Percentiles rank a stretch among this genome's conserved stretches.
Conservation (phyloP, 2,113 vertebrate genomes). For the Erythrolamprus reginae region DNA sequence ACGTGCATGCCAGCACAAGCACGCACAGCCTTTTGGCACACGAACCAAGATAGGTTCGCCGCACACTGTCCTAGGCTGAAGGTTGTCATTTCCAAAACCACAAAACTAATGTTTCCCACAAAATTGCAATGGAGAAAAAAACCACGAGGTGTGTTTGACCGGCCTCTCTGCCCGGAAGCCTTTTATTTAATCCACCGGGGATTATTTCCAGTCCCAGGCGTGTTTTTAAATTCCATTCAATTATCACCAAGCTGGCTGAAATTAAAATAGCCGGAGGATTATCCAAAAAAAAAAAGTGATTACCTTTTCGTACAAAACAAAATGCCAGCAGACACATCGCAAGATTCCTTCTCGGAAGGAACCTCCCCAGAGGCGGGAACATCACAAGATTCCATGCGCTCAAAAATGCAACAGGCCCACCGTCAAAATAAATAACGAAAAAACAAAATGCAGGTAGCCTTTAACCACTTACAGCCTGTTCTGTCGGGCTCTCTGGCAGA, state of each 20-base stretch:
- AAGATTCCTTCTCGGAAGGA: neutral
- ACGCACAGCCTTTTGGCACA: no score
- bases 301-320: neutral
- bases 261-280: neutral
- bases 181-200: neutral
- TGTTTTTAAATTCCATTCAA: conserved; percentile 5
- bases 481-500: no score
- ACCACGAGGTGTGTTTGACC: neutral
- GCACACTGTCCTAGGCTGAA: neutral
- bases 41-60: no score
- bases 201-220: neutral
- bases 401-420: neutral
- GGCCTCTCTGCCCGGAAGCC: neutral
- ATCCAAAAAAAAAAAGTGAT: neutral
- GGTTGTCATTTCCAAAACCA: neutral
- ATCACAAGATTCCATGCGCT: neutral
- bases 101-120: neutral
- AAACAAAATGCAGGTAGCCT: neutral
- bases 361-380: neutral
- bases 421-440: neutral
- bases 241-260: neutral
- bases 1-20: no score
- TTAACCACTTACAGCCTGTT: neutral
- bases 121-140: neutral
- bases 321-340: neutral